Conservation (phyloP, 2,113 vertebrate genomes). For the Ophthalmolycus amberensis region DNA sequence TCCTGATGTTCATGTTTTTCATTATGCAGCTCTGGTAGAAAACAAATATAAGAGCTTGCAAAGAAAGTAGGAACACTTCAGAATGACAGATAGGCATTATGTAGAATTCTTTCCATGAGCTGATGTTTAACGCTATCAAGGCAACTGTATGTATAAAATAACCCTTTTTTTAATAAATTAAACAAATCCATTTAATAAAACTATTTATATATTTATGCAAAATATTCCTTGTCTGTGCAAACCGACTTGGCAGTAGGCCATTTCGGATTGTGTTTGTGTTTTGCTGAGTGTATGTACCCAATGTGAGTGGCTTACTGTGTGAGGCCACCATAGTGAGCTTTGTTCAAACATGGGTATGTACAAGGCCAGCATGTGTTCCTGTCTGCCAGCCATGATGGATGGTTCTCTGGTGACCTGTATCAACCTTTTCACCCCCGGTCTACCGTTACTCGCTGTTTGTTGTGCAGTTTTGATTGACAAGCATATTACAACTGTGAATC, state of each 20-base stretch:
- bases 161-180: background rate
- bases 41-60: conserved; percentile 18
- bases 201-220: too few species aligned
- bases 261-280: background rate
- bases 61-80: background rate
- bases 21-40: background rate
- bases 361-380: conserved; percentile 61
- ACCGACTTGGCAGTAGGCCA: background rate
- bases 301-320: conserved; percentile 18
- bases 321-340: conserved; percentile 33
- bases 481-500: conserved; percentile 23
- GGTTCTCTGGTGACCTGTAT: conserved; percentile 61
- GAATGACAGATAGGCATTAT: conserved; percentile 1
- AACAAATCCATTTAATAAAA: background rate
- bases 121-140: conserved; percentile 17
- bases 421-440: conserved; percentile 54
- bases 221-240: background rate
- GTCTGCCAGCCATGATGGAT: conserved; percentile 74
- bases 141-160: conserved; percentile 2
- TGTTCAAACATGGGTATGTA: conserved; percentile 46
- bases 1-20: background rate
- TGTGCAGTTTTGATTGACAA: conserved; percentile 61
- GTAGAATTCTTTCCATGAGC: conserved; percentile 29
- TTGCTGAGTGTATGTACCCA: conserved; percentile 3
- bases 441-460: conserved; percentile 52